phyloP scores from a whole-genome alignment of 2,797 vertebrate species.

The Myripristis jacobus region DNA sequence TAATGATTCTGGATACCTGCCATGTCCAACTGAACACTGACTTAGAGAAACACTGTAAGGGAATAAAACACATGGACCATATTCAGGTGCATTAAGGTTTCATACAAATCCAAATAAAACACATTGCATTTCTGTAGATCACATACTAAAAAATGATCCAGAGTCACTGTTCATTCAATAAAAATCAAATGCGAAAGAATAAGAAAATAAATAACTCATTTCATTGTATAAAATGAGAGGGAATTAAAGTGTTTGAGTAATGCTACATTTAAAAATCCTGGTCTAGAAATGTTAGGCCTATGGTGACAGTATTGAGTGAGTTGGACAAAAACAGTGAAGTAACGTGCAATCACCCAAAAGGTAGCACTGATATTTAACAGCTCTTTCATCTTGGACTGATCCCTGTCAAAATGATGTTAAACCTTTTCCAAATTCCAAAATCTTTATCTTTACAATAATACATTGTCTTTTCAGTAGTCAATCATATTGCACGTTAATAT shows the following conservation, averaged over 20 bases:
- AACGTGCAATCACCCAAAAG: constrained; percentile 15
- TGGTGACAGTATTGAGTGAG: background rate
- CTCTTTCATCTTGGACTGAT: constrained; percentile 8
- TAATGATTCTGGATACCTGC: constrained; percentile 20
- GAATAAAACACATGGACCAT: constrained; percentile 14
- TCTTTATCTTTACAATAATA: constrained; percentile 16
- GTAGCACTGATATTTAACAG: constrained; percentile 15
- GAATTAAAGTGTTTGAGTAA: constrained; percentile 20
- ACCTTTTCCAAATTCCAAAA: constrained; percentile 12
- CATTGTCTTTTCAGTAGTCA: constrained; percentile 68
- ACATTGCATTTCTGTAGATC: constrained; percentile 26
- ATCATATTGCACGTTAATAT: constrained; percentile 75
- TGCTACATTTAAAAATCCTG: constrained; percentile 55
- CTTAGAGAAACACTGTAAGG: constrained; percentile 18
- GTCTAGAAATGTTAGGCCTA: constrained; percentile 16
- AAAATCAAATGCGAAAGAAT: constrained; percentile 41
- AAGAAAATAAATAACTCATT: constrained; percentile 72
- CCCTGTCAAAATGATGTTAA: constrained; percentile 23
- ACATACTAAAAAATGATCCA: constrained; percentile 34
- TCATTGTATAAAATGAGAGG: constrained; percentile 46
- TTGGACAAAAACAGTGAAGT: constrained; percentile 22
- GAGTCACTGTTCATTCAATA: constrained; percentile 40
- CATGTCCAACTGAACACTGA: constrained; percentile 43
- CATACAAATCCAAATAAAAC: constrained; percentile 40
- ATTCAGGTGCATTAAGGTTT: constrained; percentile 38